Evolutionary conservation across 2,888 invertebrate genomes (phyloP).

Genomic region (Anarsia innoxiella): DNA sequence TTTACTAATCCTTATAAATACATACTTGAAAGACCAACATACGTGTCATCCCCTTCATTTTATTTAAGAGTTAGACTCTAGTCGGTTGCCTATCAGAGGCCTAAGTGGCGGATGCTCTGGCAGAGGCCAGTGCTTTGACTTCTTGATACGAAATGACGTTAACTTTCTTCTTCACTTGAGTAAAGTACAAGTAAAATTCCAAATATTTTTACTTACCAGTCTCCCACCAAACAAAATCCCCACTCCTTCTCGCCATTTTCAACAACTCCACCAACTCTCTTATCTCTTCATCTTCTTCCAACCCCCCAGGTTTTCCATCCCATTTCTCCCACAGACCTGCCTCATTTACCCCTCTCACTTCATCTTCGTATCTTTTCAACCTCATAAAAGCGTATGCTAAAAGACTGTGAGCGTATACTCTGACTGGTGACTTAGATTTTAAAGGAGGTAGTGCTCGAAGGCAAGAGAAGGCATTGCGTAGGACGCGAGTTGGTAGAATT

Average conservation of each 20-base stretch:
- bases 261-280: constrained; percentile 41
- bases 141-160: no score
- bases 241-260: constrained; percentile 42
- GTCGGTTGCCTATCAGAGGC: no score
- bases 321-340: constrained; percentile 28
- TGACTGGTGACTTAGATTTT: constrained; percentile 34
- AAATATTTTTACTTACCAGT: constrained; percentile 66
- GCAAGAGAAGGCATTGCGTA: constrained; percentile 77
- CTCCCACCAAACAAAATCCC: constrained; percentile 88
- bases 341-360: constrained; percentile 35
- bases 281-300: constrained; percentile 44
- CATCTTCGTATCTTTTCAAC: constrained; percentile 43
- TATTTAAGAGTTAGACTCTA: no score
- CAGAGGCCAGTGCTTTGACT: no score
- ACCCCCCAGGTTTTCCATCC: constrained; percentile 20
- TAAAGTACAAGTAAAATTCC: no score
- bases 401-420: constrained; percentile 48
- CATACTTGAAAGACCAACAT: no score
- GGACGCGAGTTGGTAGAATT: constrained; percentile 54
- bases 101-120: no score
- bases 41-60: no score
- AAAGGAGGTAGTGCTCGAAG: constrained; percentile 60
- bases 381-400: constrained; percentile 48
- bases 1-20: no score
- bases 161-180: no score